These are phyloP conservation scores for Schizaphis graminum DNA, from an alignment of 2,888 invertebrate genomes.

Conservation along the genomic window DNA sequence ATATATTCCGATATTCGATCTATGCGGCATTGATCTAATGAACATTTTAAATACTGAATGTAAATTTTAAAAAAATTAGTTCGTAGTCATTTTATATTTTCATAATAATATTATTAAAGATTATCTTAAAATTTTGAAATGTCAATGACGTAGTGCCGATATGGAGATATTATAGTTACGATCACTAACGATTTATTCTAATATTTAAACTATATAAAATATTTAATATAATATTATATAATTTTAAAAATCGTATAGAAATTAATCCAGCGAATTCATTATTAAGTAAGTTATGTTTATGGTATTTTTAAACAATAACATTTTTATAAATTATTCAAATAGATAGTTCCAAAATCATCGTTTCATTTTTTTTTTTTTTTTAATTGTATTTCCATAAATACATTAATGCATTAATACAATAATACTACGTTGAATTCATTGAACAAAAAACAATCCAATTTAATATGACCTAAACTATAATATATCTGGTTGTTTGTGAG, in stretches of 20 bases:
- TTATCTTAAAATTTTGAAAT: not conserved
- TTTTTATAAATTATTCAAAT: constrained; percentile 44
- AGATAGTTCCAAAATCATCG: constrained; percentile 4
- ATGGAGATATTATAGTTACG: not conserved
- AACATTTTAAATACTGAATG: not conserved
- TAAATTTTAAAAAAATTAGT: not conserved
- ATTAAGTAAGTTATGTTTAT: not conserved
- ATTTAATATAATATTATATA: not conserved
- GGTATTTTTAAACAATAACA: constrained; percentile 22
- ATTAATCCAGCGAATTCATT: not conserved
- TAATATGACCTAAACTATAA: constrained; percentile 13
- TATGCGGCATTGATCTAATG: not conserved
- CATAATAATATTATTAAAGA: not conserved
- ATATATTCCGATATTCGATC: not conserved
- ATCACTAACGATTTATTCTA: not conserved
- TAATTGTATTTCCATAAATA: constrained; percentile 42
- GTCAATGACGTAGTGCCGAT: not conserved
- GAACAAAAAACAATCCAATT: constrained; percentile 48
- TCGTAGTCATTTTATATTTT: not conserved
- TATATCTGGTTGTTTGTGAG: not conserved
- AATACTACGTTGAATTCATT: constrained; percentile 37
- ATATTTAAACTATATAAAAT: not conserved
- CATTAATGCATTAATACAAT: constrained; percentile 24
- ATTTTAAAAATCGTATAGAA: not conserved
- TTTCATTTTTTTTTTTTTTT: not conserved